These are phyloP conservation scores for Drosophila hamatofila DNA, from an alignment of 2,888 invertebrate species.

Conservation along the genomic window DNA sequence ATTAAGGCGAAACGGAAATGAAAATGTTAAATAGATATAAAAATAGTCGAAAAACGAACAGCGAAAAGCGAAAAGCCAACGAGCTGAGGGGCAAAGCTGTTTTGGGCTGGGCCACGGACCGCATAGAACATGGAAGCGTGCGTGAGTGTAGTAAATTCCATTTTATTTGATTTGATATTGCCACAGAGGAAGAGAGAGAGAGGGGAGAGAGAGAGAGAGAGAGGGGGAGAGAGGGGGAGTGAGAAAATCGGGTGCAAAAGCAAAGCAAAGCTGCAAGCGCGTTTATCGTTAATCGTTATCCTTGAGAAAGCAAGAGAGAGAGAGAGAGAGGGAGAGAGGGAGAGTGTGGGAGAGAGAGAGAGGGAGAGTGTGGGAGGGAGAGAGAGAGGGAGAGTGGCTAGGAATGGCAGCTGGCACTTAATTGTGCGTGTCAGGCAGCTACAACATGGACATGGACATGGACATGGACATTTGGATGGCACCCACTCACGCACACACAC, in stretches of 20 bases:
- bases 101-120: neutral
- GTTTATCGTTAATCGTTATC: conserved; percentile 55
- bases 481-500: conserved; percentile 40
- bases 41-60: conserved; percentile 59
- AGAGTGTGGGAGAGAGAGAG: neutral
- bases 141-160: conserved; percentile 69
- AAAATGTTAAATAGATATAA: conserved; percentile 71
- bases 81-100: neutral
- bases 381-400: conserved; percentile 7
- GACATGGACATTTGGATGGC: conserved; percentile 43
- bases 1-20: conserved; percentile 80
- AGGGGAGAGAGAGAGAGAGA: neutral
- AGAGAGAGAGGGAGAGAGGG: conserved; percentile 9
- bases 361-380: conserved; percentile 6
- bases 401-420: conserved; percentile 53
- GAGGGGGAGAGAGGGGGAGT: neutral
- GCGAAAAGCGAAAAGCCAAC: conserved; percentile 25
- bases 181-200: neutral
- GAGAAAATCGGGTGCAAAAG: neutral
- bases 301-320: conserved; percentile 43
- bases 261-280: conserved; percentile 23
- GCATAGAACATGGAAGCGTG: conserved; percentile 50
- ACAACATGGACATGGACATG: conserved; percentile 65
- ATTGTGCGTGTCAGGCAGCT: conserved; percentile 79
- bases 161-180: conserved; percentile 76